Evolutionary conservation across 2,113 vertebrate species (phyloP).

Genomic region (Hippolais icterina): DNA sequence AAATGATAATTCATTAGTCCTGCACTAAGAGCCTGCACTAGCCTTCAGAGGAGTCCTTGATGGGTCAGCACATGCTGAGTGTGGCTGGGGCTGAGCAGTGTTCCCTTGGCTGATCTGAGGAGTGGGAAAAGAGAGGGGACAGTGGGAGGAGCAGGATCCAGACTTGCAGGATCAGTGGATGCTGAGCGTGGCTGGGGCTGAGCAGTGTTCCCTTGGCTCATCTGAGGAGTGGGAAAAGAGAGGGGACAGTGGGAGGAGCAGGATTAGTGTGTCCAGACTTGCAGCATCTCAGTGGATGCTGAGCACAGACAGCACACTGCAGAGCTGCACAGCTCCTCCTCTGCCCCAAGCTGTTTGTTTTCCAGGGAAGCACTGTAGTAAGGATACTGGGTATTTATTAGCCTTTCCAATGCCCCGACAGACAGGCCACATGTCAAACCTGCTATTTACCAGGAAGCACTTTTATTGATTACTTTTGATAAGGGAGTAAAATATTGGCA

Average conservation of each 20-base stretch:
- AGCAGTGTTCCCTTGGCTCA: not conserved
- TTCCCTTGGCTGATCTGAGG: not conserved
- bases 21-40: not conserved
- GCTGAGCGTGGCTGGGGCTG: not conserved
- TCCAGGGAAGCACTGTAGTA: not conserved
- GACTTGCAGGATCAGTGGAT: not conserved
- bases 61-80: not conserved
- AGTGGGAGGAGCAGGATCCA: not conserved
- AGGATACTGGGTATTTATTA: not conserved
- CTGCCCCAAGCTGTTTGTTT: not conserved
- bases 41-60: not conserved
- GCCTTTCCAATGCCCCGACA: not conserved
- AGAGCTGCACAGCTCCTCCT: not conserved
- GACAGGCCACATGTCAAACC: constrained; percentile 13
- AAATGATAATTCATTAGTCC: not conserved
- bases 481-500: constrained; percentile 52
- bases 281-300: not conserved
- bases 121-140: not conserved
- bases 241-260: not conserved
- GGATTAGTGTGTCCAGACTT: not conserved
- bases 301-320: not conserved
- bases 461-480: constrained; percentile 46
- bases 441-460: constrained; percentile 28
- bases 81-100: not conserved
- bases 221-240: not conserved